These are phyloP conservation scores for Malurus alboscapulatus DNA, from an alignment of 2,113 vertebrate species.

Conservation along the genomic window DNA sequence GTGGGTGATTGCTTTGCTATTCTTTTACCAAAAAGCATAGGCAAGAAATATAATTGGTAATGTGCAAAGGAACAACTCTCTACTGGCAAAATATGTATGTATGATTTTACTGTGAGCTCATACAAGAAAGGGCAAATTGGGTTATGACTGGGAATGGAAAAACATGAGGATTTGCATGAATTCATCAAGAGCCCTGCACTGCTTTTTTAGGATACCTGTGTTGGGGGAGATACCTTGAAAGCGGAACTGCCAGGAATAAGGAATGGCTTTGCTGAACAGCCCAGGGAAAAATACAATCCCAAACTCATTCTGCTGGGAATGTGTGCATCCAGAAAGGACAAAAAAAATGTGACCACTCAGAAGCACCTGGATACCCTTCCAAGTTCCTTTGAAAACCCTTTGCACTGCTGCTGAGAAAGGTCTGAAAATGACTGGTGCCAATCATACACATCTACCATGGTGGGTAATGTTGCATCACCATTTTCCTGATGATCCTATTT, in stretches of 20 bases:
- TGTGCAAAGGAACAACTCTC: not conserved
- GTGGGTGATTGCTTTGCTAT: not conserved
- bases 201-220: not conserved
- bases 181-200: not conserved
- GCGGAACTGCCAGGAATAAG: not conserved
- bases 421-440: not conserved
- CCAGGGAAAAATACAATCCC: not conserved
- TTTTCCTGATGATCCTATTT: not conserved
- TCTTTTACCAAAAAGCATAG: not conserved
- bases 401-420: not conserved
- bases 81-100: accelerated
- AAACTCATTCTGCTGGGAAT: not conserved
- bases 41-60: not conserved
- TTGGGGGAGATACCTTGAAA: not conserved
- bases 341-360: not conserved
- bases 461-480: not conserved
- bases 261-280: not conserved
- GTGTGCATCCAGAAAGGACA: not conserved
- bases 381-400: not conserved
- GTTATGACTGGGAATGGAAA: not conserved
- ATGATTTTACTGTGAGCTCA: not conserved
- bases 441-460: accelerated
- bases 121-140: not conserved
- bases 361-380: not conserved
- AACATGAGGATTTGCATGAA: not conserved